Evolutionary conservation across 2,113 vertebrate species (phyloP), one percentile per base, ranked within the genome.

Genomic region (Rhinopomastus cyanomelas): DNA sequence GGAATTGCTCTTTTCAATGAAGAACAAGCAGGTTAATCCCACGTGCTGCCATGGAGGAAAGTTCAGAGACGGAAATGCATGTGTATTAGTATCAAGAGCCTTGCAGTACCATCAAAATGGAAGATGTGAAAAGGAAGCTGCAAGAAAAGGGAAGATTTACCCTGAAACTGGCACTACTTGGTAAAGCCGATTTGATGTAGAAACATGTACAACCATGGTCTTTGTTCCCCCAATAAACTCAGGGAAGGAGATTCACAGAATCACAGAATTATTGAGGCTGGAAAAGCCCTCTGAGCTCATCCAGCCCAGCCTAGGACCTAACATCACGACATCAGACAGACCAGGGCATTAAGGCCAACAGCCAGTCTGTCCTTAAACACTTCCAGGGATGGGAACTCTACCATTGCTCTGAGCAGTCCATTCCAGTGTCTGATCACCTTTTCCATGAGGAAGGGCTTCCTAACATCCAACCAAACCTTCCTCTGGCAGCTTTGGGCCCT

Each of bases 41-140:
- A 88, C 81, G 42, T 3, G 22, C 25, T 55, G 32, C n/a, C 25
- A 56, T 1, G 6, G 69, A 68, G 55, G 42, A 84, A 86, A 91
- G 20, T 25, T 56, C 22, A 34, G 32, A 51, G 29, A 67, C 57
- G n/a, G 52, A 65, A 37, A 67, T 5, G 19, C 19, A 25, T 55
- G 44, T 48, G 32, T 60, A 42, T 26, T 65, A 72, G 64, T 30
- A 59, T 23, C 34, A 71, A 34, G 73, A 65, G 39, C 39, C 30
- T 80, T 49, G 20, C 15, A 73, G 55, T 29, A 56, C 49, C 7
- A 4, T 61, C 30, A 66, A 30, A 29, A 29, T 2, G 7, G 16
- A n/a, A 92, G 55, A 69, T 21, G 34, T 59, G 59, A 61, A 76
- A 88, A 85, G 6, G 20, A 81, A 86, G 32, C 39, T 73, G 29